Conservation (phyloP, 1,140 invertebrate genomes). For the Drosophila varians region DNA sequence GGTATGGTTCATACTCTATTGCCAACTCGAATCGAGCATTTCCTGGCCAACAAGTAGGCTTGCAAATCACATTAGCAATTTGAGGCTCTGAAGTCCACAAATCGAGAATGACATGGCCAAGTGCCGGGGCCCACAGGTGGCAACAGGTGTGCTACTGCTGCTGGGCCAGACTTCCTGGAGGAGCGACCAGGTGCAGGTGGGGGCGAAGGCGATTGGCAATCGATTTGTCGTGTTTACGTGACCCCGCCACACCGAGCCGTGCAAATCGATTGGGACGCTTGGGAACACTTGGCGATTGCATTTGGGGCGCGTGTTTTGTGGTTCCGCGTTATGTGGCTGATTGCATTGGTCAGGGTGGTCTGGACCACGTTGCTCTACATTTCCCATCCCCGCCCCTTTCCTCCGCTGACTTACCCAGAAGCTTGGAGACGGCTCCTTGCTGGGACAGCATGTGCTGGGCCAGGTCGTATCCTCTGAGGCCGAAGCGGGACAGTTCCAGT, state of each 20-base stretch:
- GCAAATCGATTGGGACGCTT: conserved; percentile 76
- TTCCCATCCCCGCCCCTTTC: too few species aligned
- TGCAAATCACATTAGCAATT: conserved; percentile 17
- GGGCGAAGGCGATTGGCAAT: conserved; percentile 57
- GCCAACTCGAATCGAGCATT: too few species aligned
- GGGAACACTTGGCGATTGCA: conserved; percentile 66
- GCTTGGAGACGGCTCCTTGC: conserved; percentile 95
- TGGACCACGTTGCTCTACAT: conserved; percentile 12
- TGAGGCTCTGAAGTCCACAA: conserved; percentile 4
- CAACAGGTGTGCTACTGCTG: conserved; percentile 64
- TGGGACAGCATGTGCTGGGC: conserved; percentile 94
- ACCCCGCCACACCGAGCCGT: conserved; percentile 45
- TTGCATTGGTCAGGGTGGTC: conserved; percentile 64
- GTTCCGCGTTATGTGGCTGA: conserved; percentile 66
- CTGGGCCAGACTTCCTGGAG: conserved; percentile 10
- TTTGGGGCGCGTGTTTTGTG: conserved; percentile 74
- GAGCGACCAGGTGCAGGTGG: conserved; percentile 30
- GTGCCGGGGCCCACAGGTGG: conserved; percentile 13
- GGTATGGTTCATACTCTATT: too few species aligned
- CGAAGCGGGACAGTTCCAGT: conserved; percentile 92
- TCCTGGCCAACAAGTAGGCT: conserved; percentile 8
- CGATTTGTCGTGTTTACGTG: conserved; percentile 79
- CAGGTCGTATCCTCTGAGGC: conserved; percentile 93
- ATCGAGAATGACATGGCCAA: conserved; percentile 42
- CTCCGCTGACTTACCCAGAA: conserved; percentile 88